A percentile compares a stretch with the other conserved stretches of the same genome.
Evolutionary conservation across 2,113 vertebrate genomes (phyloP).

Genomic region (Aphyosemion australe): DNA sequence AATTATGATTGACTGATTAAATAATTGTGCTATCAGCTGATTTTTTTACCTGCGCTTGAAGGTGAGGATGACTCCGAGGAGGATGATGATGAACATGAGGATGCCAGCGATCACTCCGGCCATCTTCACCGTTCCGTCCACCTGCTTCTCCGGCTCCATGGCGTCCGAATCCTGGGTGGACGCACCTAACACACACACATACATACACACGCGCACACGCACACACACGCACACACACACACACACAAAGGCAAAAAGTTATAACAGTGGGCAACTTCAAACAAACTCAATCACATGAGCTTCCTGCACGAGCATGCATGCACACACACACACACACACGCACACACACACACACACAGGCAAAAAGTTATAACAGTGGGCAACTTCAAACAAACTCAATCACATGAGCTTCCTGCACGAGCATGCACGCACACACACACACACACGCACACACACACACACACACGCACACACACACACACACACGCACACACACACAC

Average conservation of each 20-base stretch:
- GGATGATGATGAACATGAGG: constrained; percentile 97
- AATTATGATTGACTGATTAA: no score
- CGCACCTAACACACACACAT: constrained; percentile 79
- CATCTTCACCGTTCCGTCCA: constrained; percentile 94
- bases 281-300: no score
- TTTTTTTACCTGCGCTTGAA: constrained; percentile 92
- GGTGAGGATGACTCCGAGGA: constrained; percentile 92
- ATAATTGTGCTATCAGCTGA: no score
- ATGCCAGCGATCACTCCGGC: constrained; percentile 94
- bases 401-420: no score
- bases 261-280: constrained; percentile 7
- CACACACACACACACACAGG: not conserved
- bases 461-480: not conserved
- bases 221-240: constrained; percentile 30
- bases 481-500: not conserved
- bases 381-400: no score
- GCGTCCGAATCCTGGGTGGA: constrained; percentile 96
- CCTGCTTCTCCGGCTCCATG: constrained; percentile 95
- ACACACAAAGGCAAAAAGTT: constrained; percentile 43
- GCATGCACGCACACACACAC: no score
- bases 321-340: no score
- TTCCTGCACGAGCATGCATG: no score
- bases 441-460: not conserved
- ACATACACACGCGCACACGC: not conserved
- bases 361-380: constrained; percentile 42